Percentiles rank a stretch among this genome's conserved stretches.
Conservation (phyloP, 2,888 invertebrate species). For the Ephialtes manifestator region DNA sequence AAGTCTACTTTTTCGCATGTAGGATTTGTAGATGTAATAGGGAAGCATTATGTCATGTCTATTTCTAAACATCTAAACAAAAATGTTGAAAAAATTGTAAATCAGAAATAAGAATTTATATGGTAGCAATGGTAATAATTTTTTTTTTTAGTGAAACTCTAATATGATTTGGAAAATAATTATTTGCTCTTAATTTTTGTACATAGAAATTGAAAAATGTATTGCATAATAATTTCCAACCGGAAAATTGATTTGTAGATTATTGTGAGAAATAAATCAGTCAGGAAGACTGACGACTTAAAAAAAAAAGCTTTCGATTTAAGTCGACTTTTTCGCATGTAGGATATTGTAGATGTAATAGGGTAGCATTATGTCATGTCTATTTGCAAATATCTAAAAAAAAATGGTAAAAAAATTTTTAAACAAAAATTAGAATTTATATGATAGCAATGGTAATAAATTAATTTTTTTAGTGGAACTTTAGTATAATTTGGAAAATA, state of each 20-base stretch:
- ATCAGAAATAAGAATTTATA: no score
- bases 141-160: no score
- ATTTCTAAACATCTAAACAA: neutral
- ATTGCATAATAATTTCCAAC: no score
- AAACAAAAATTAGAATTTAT: no score
- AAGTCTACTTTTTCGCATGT: neutral
- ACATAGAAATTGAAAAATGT: no score
- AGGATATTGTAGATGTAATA: neutral
- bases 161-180: no score
- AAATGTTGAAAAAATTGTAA: neutral
- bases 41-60: neutral
- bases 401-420: neutral
- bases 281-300: constrained; percentile 8
- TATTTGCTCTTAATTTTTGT: no score
- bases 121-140: no score
- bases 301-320: neutral
- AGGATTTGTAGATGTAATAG: neutral
- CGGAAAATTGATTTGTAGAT: no score
- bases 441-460: no score
- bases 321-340: neutral
- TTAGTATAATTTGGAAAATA: no score
- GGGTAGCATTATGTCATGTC: neutral
- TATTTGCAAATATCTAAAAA: neutral
- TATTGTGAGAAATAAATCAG: constrained; percentile 4
- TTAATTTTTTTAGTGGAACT: no score